phyloP scores from a whole-genome alignment of 2,797 vertebrate genomes.

The Rousettus madagascariensis region DNA sequence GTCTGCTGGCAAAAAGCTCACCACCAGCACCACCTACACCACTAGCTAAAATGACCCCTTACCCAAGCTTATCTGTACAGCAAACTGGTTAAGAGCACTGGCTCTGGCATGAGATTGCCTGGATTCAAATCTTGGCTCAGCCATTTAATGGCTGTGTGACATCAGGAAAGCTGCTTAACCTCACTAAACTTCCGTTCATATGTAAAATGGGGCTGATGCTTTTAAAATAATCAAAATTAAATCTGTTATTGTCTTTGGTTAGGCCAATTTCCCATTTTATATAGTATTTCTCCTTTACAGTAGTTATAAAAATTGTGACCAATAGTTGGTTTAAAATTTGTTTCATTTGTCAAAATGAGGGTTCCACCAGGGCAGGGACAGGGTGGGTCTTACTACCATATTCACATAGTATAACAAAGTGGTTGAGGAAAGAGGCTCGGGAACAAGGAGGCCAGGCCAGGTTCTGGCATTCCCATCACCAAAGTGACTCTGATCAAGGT shows the following conservation, averaged over 20 bases:
- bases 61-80: fast-evolving
- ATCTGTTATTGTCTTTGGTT: background rate
- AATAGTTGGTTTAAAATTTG: background rate
- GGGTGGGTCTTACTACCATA: background rate
- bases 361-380: background rate
- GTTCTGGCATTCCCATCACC: background rate
- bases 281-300: background rate
- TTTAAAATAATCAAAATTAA: background rate
- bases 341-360: background rate
- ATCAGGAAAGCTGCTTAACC: background rate
- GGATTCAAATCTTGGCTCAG: background rate
- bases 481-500: background rate
- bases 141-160: background rate
- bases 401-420: background rate
- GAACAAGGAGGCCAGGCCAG: background rate
- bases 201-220: background rate
- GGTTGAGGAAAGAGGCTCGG: background rate
- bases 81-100: background rate
- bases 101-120: background rate
- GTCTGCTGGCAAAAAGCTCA: background rate
- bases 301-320: background rate
- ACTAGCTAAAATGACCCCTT: background rate
- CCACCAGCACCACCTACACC: background rate
- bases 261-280: background rate
- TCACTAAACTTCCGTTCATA: background rate